Evolutionary conservation across 2,113 vertebrate species (phyloP).

Genomic region (Anoura caudifer): DNA sequence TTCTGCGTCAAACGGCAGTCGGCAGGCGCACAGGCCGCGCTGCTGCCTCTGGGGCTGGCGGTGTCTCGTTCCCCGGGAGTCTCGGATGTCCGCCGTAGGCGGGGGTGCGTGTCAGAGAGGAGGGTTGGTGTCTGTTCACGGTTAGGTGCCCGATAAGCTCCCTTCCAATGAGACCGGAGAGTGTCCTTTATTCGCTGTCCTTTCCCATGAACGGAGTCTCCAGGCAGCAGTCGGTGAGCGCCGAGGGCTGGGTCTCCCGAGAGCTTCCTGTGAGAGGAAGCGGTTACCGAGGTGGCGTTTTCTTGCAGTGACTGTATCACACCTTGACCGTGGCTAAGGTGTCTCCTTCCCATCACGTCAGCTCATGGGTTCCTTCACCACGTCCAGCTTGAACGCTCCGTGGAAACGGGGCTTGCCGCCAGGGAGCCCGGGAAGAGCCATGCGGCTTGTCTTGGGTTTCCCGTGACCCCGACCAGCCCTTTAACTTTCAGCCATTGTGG

Average conservation of each 20-base stretch:
- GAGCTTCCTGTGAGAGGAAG: not conserved
- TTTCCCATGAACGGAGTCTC: not conserved
- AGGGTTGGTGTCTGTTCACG: no score
- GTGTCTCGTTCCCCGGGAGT: not conserved
- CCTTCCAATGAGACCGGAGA: not conserved
- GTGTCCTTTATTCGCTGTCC: not conserved
- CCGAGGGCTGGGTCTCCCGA: not conserved
- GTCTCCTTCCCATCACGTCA: not conserved
- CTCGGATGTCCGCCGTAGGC: no score
- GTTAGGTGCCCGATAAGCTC: not conserved
- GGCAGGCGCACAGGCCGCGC: not conserved
- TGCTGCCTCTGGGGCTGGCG: not conserved
- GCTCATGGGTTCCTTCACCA: not conserved
- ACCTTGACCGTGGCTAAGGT: not conserved
- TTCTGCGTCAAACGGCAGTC: no score
- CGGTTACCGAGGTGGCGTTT: not conserved
- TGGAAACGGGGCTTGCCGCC: not conserved
- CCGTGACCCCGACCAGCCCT: no score
- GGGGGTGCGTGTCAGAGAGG: accelerated
- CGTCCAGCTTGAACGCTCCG: not conserved
- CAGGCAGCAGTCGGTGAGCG: not conserved
- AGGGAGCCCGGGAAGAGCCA: not conserved
- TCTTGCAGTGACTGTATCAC: no score
- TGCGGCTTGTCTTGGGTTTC: not conserved
- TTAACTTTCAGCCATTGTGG: not conserved